Base-by-base conservation (phyloP, 2,113 vertebrate genomes). In the Morone saxatilis region DNA sequence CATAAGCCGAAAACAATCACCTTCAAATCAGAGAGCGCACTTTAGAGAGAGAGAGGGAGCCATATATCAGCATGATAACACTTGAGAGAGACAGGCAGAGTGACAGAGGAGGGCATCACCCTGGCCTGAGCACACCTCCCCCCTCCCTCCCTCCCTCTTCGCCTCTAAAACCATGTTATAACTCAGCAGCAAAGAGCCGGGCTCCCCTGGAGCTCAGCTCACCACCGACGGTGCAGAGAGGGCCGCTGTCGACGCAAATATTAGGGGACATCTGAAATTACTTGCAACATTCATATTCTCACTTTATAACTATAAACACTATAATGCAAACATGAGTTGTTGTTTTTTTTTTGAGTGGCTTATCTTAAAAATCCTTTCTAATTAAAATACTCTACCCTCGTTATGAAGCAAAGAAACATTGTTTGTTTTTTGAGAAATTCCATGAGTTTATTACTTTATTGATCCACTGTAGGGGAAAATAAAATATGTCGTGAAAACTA, bases 71-170 rank as follows among this genome's bases (percentile, higher is more conserved):
- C 41, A 1, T 8, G 57, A 9, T 65, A 53, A 57, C 50, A 48
- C 41, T 10, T 57, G 76, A 90, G 53, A 76, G 72, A 77, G 76
- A 80, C 53, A 76, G 65, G 57, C 76, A 77, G 83, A 74, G 78
- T 59, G 71, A 86, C 68, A 80, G 84, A 82, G 77, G 68, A 90
- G 91, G 85, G 76, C 80, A 79, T 51, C 73, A 69, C 66, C 73
- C 80, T 57, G 80, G 70, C 80, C 67, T 13, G 50, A 20, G 13
- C 25, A 0, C 20, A 3, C 7, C n/a, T 2, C 13, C 45, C 1
- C 20, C 25, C n/a, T 10, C 20, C 3, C 53, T 8, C 1, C 10
- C 20, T 10, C 5, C 59, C 20, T 10, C 5, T 48, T 3, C 5
- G 48, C 31, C 2, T 31, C 31, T 3, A 9, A 61, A 61, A 36